These are phyloP conservation scores for Ceyx melanurus DNA, from an alignment of 2,113 vertebrate genomes.

Conservation along the genomic window DNA sequence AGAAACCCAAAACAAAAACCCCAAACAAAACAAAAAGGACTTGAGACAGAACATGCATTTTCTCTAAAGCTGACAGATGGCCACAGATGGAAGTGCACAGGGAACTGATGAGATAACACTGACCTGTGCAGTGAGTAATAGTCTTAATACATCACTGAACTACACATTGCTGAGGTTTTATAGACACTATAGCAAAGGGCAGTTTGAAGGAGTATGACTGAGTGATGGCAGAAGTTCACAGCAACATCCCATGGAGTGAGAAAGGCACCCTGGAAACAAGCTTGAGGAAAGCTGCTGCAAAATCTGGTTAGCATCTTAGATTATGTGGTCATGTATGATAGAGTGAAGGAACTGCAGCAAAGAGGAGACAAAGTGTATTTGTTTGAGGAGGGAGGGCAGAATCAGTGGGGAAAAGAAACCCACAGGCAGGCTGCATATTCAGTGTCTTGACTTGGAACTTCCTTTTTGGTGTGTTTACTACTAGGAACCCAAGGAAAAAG, in stretches of 20 bases:
- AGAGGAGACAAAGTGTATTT: background rate
- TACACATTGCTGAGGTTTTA: background rate
- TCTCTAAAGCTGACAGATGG: constrained; percentile 32
- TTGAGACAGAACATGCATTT: background rate
- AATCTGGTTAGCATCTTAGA: background rate
- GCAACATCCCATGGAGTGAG: background rate
- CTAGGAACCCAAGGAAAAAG: background rate
- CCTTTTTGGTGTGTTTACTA: background rate
- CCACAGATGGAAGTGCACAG: background rate
- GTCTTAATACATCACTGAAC: background rate
- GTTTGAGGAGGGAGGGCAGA: background rate
- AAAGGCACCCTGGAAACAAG: background rate
- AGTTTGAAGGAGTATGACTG: background rate
- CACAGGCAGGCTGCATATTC: background rate
- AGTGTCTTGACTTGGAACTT: background rate
- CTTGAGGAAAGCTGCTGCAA: background rate
- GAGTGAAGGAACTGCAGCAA: background rate
- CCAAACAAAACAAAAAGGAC: background rate
- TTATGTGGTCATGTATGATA: background rate
- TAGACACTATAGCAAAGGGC: background rate
- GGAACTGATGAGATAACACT: constrained; percentile 30
- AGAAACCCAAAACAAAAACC: background rate
- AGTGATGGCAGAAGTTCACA: background rate
- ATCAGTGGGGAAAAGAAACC: background rate
- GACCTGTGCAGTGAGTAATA: constrained; percentile 7